A percentile compares a stretch with the other conserved stretches of the same genome.
These are phyloP conservation scores for Hedya salicella DNA, from an alignment of 2,888 invertebrate genomes.

Conservation along the genomic window DNA sequence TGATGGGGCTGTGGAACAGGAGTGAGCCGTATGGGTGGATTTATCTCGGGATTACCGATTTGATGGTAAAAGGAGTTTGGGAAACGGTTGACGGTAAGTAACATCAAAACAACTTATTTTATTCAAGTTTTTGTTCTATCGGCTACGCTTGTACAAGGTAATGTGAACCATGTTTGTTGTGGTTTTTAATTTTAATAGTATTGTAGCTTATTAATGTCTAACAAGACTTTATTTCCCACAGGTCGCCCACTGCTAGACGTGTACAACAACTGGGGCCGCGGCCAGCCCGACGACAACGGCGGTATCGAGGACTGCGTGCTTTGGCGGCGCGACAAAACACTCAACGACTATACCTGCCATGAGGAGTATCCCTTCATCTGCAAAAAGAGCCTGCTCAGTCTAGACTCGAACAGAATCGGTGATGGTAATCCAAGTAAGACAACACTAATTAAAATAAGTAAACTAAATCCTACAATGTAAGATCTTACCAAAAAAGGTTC, in stretches of 20 bases:
- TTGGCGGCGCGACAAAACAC: slow-evolving; percentile 51
- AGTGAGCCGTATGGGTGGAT: slow-evolving; percentile 51
- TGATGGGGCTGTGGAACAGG: slow-evolving; percentile 39
- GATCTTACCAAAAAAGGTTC: no score
- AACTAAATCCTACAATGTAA: no score
- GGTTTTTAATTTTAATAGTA: no score
- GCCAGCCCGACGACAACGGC: slow-evolving; percentile 63
- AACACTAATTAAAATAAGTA: no score
- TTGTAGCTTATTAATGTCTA: not conserved
- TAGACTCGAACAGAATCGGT: slow-evolving; percentile 67
- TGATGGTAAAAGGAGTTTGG: slow-evolving; percentile 60
- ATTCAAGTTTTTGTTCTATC: no score
- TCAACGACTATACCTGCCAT: slow-evolving; percentile 63
- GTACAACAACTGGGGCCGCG: slow-evolving; percentile 63
- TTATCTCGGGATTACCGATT: slow-evolving; percentile 60
- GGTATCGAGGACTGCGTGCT: slow-evolving; percentile 63
- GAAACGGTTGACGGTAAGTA: slow-evolving; percentile 52
- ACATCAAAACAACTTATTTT: not conserved
- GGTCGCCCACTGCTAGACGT: slow-evolving; percentile 61
- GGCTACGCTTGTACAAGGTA: not conserved
- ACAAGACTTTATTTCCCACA: slow-evolving; percentile 42
- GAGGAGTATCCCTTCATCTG: slow-evolving; percentile 66
- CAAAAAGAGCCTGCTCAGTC: slow-evolving; percentile 60
- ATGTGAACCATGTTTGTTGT: no score
- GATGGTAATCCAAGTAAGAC: slow-evolving; percentile 60